These are phyloP conservation scores for Chaitophorus viminalis DNA, from an alignment of 2,888 invertebrate species.

Conservation along the genomic window DNA sequence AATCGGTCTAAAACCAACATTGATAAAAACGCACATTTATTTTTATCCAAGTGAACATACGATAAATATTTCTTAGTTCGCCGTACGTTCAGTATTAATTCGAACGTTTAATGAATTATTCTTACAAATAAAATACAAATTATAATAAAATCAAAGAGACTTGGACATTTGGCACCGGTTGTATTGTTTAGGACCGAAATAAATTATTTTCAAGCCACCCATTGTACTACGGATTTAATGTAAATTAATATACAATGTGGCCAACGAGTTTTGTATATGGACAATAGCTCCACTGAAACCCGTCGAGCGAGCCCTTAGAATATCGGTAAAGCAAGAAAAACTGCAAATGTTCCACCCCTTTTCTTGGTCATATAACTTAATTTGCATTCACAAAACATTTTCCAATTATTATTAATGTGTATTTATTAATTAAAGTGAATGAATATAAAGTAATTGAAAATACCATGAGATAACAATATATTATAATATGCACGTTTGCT, in stretches of 20 bases:
- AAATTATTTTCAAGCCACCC: constrained; percentile 47
- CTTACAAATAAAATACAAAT: neutral
- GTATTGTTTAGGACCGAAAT: constrained; percentile 32
- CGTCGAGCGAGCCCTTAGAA: constrained; percentile 5
- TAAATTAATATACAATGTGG: constrained; percentile 45
- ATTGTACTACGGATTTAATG: constrained; percentile 49
- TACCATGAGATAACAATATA: neutral
- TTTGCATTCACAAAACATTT: constrained; percentile 20
- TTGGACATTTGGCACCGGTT: constrained; percentile 44
- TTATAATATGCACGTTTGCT: too few relatives aligned
- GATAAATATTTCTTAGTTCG: neutral
- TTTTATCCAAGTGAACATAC: too few relatives aligned
- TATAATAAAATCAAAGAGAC: constrained; percentile 15
- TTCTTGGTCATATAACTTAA: constrained; percentile 7
- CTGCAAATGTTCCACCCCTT: constrained; percentile 28
- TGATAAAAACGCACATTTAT: too few relatives aligned
- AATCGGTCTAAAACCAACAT: too few relatives aligned
- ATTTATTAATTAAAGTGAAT: constrained; percentile 35
- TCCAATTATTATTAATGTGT: constrained; percentile 34
- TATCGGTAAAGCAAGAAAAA: constrained; percentile 45
- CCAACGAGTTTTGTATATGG: constrained; percentile 6
- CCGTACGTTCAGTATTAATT: neutral
- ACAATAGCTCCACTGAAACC: constrained; percentile 30
- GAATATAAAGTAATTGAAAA: constrained; percentile 1
- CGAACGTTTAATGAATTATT: neutral